Base-by-base conservation (phyloP, 1,140 invertebrate species). In the Ylistrum balloti region DNA sequence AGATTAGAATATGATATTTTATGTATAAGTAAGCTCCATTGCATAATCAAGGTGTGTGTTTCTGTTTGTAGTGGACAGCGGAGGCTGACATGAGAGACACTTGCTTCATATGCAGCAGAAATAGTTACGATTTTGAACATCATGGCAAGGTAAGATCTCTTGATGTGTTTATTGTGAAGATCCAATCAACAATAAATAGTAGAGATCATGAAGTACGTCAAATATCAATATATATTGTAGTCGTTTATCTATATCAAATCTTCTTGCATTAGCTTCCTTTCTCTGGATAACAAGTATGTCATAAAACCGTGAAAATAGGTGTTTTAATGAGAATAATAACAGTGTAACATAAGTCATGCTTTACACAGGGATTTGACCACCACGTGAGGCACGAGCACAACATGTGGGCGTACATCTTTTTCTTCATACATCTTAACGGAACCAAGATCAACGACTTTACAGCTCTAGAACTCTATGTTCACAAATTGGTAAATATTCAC, bases 331-430 rank as follows among this genome's bases (percentile, higher is more conserved):
- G 38, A 34, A 35, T 7, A 41, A 17, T 85, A 33, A 28, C 32
- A 48, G 13, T 41, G n/a, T n/a, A n/a, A n/a, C n/a, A n/a, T n/a
- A n/a, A 41, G n/a, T 33, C 91, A 34, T 93, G 28, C 35, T 91
- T n/a, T 17, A 89, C 92, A 2, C 92, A 96, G 95, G 96, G 96
- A 0, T 96, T 96, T 92, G 95, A 96, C 17, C 95, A 96, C 87
- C 96, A 96, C 92, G 96, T 96, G 13, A 91, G 94, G 34, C 86
- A 94, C 28, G 96, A 96, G 90, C 96, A 96, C 93, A 96, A 96
- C 91, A 95, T 96, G 95, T 96, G 96, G 96, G 92, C 95, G 9
- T 96, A 96, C 92, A 95, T 96, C 9, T 96, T 96, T 93, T 96
- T 96, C 94, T 96, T 96, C 90, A 96, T 96, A 56, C 96, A 96